Evolutionary conservation across 2,797 vertebrate genomes (phyloP).

Genomic region (Hylomyscus alleni): DNA sequence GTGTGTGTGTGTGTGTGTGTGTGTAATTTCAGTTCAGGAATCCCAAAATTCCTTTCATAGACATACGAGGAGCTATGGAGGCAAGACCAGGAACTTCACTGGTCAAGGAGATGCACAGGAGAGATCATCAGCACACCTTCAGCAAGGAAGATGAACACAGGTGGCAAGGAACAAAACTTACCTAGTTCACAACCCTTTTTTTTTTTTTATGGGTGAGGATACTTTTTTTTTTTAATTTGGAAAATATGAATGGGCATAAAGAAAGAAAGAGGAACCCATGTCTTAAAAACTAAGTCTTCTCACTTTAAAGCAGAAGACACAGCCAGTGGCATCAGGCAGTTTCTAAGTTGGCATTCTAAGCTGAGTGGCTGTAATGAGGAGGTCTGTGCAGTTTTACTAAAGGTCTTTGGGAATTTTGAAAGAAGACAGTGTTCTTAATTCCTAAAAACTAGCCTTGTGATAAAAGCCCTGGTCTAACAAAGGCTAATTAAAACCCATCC

Average conservation of each 20-base stretch:
- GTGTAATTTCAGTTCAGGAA: not conserved
- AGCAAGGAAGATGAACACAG: not conserved
- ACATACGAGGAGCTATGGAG: not conserved
- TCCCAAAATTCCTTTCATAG: not conserved
- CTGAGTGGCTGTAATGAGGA: not conserved
- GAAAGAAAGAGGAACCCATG: not conserved
- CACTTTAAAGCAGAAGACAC: not conserved
- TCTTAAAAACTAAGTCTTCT: slow-evolving; percentile 22
- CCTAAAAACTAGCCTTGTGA: not conserved
- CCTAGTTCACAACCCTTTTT: not conserved
- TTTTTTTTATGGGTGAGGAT: not conserved
- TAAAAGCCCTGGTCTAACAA: not conserved
- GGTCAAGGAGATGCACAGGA: not conserved
- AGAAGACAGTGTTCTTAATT: slow-evolving; percentile 15
- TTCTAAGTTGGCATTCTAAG: not conserved
- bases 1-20: too few relatives aligned
- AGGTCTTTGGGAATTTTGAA: slow-evolving; percentile 9
- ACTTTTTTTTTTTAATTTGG: not conserved
- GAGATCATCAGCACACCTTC: too few relatives aligned
- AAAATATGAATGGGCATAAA: not conserved
- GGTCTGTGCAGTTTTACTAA: not conserved
- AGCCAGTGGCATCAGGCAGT: not conserved
- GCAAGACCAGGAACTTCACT: not conserved
- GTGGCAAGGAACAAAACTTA: not conserved
- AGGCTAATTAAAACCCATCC: not conserved